Conservation (phyloP, 2,888 invertebrate genomes). For the Synergus japonicus region DNA sequence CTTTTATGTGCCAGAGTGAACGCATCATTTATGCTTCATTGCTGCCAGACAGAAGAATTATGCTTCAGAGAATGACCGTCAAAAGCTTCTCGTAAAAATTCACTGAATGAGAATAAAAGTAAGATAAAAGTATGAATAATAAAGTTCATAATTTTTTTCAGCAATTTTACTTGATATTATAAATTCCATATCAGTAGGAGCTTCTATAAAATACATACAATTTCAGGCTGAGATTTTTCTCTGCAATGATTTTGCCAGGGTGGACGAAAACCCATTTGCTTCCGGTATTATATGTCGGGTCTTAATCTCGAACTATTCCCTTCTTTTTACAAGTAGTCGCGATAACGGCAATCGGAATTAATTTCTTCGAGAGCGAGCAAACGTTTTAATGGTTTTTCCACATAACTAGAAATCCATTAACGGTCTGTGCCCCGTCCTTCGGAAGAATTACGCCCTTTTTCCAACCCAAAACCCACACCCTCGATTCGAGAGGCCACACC, state of each 20-base stretch:
- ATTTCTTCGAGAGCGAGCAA: constrained; percentile 66
- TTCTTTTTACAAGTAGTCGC: constrained; percentile 43
- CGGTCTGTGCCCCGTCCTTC: constrained; percentile 46
- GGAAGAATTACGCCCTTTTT: constrained; percentile 48
- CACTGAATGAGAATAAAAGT: background rate
- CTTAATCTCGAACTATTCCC: constrained; percentile 32
- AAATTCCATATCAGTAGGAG: background rate
- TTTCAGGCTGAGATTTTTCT: background rate
- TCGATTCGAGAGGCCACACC: constrained; percentile 27
- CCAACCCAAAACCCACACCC: constrained; percentile 33
- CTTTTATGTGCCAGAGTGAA: background rate
- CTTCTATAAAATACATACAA: background rate
- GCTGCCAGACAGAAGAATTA: background rate
- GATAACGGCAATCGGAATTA: constrained; percentile 69
- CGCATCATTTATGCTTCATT: constrained; percentile 14
- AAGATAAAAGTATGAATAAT: background rate
- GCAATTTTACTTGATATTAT: background rate
- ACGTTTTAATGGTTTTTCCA: constrained; percentile 65
- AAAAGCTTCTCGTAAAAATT: constrained; percentile 2
- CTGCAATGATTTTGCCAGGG: background rate
- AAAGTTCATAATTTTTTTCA: background rate
- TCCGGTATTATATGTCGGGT: constrained; percentile 19
- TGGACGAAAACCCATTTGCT: constrained; percentile 26
- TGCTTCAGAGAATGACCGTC: background rate
- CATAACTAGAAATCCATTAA: constrained; percentile 70